Evolutionary conservation across 2,113 vertebrate species (phyloP), one percentile per base, ranked within the genome.

Genomic region (Rynchops niger): DNA sequence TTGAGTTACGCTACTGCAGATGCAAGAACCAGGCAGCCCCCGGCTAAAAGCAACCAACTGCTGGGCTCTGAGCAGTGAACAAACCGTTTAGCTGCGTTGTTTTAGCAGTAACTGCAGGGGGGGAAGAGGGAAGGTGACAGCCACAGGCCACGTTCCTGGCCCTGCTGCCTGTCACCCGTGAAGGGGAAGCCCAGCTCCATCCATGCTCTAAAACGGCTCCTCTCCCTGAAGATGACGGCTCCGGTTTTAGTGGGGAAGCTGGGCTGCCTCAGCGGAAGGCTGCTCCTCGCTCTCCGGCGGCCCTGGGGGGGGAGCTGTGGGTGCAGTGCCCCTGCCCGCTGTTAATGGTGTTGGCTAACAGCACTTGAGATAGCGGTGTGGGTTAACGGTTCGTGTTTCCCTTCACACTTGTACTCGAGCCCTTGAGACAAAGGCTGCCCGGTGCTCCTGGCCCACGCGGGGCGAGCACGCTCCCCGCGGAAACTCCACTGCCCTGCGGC

Each of bases 181-280:
- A 49, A 1, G 3, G 3, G 50, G 29, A 10, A 4, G 34, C 29
- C 2, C 27, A 1, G 70, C 70, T 73, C 43, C 29, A 0, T 65
- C 58, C 40, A 0, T 7, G 16, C 56, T 42, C 19, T 15, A 7
- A 30, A 18, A 5, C 50, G 2, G 3, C 7, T 6, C 25, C 43
- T n/a, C 52, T 25, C 3, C 1, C 12, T 26, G 34, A 16, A 19
- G 27, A 2, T 22, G 9, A 0, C 0, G 5, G 34, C 36, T 45
- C 15, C 7, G 2, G 53, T 25, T 56, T 34, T 56, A 29, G 53
- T 27, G 3, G 8, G 11, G 11, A 23, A 29, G 19, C 8, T 9
- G 49, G 19, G 23, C 6, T 3, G 0, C 25, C 13, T 10, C 53
- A 0, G 1, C 19, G 61, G 66, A 2, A 2, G 36, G 1, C 4